These are phyloP conservation scores for Lindbergichthys nudifrons DNA, from an alignment of 2,797 vertebrate genomes.

Conservation along the genomic window DNA sequence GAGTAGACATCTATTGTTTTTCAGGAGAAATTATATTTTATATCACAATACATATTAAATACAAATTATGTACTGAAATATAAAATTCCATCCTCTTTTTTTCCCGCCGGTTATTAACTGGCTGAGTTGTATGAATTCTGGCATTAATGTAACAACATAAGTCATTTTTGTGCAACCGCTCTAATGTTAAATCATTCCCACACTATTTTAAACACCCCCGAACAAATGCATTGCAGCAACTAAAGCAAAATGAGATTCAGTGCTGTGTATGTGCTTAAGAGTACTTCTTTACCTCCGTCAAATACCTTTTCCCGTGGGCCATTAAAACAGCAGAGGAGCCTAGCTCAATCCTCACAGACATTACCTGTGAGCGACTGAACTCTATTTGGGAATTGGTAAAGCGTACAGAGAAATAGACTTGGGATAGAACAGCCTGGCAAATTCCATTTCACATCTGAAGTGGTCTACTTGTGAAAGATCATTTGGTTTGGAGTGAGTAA, in stretches of 20 bases:
- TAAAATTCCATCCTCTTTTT: not conserved
- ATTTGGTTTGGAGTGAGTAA: constrained; percentile 98
- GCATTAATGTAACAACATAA: constrained; percentile 16
- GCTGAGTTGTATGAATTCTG: not conserved
- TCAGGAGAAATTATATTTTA: constrained; percentile 12
- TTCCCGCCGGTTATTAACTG: not conserved
- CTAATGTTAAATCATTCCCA: constrained; percentile 82
- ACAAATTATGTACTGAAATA: constrained; percentile 19
- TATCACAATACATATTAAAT: constrained; percentile 18
- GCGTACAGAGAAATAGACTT: constrained; percentile 92
- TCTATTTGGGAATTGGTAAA: constrained; percentile 97
- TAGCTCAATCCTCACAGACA: constrained; percentile 92
- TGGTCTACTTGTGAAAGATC: constrained; percentile 96
- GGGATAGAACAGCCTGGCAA: constrained; percentile 92
- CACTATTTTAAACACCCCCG: constrained; percentile 87
- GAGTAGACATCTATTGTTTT: constrained; percentile 27
- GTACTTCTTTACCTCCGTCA: constrained; percentile 91
- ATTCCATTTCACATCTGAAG: constrained; percentile 99
- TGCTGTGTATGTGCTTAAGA: constrained; percentile 80
- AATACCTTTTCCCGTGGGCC: constrained; percentile 90
- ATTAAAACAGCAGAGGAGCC: constrained; percentile 86
- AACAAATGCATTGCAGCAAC: constrained; percentile 91
- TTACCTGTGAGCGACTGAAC: constrained; percentile 95
- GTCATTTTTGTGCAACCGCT: constrained; percentile 10
- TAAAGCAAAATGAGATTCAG: constrained; percentile 93